phyloP scores from a whole-genome alignment of 2,797 vertebrate genomes.

The Balearica regulorum region DNA sequence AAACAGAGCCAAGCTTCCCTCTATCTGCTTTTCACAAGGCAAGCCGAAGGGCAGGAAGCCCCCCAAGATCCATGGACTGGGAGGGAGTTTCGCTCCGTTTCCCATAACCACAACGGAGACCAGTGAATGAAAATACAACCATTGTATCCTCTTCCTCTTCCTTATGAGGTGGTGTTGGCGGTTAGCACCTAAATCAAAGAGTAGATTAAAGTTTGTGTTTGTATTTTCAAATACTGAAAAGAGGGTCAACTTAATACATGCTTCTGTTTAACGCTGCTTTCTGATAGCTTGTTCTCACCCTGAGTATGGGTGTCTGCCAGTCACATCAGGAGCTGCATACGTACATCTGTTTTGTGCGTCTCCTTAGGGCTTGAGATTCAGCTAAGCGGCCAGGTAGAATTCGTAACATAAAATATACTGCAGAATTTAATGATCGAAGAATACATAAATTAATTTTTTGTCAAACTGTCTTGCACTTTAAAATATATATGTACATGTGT shows the following conservation, averaged over 20 bases:
- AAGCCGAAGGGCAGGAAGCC: neutral
- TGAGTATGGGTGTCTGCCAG: neutral
- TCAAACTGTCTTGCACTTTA: neutral
- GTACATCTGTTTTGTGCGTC: neutral
- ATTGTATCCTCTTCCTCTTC: neutral
- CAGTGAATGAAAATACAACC: neutral
- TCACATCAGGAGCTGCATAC: neutral
- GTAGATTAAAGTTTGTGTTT: neutral
- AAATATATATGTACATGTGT: fast-evolving
- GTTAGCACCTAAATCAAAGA: neutral
- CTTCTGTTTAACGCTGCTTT: neutral
- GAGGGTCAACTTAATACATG: neutral
- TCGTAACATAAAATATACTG: neutral
- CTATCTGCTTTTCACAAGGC: neutral
- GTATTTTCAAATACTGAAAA: neutral
- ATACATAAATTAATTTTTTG: neutral
- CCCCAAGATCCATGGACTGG: neutral
- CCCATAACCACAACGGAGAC: neutral
- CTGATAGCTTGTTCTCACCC: neutral
- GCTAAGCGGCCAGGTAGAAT: neutral
- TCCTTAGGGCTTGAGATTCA: neutral
- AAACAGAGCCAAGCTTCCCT: neutral
- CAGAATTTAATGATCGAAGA: neutral
- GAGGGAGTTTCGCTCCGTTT: neutral
- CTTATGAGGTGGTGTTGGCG: neutral